Conservation (phyloP, 1,140 invertebrate genomes). For the Bombus sibiricus region DNA sequence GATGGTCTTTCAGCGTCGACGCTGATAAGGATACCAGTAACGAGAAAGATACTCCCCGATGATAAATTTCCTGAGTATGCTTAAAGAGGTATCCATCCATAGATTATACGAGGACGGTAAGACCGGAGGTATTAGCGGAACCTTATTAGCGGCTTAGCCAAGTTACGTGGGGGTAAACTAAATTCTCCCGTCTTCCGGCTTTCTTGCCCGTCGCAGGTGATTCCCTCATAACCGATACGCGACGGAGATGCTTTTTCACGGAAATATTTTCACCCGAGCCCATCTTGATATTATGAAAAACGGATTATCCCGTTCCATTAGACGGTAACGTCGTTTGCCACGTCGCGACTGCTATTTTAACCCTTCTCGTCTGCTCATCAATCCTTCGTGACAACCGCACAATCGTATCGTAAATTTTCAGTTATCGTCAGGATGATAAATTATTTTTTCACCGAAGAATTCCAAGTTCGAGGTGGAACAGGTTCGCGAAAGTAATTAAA, state of each 20-base stretch:
- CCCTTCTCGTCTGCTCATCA: background rate
- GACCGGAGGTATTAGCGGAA: conserved; percentile 61
- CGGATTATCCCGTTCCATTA: conserved; percentile 61
- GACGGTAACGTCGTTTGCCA: conserved; percentile 25
- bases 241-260: conserved; percentile 37
- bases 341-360: conserved; percentile 37
- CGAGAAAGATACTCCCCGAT: conserved; percentile 43
- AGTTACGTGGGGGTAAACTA: conserved; percentile 62
- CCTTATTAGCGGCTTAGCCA: conserved; percentile 67
- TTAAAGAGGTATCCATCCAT: conserved; percentile 43
- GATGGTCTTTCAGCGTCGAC: conserved; percentile 11
- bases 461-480: background rate
- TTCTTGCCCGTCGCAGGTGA: conserved; percentile 45
- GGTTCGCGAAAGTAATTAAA: background rate
- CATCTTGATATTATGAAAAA: conserved; percentile 48
- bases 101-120: conserved; percentile 52
- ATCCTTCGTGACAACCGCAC: background rate
- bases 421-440: background rate
- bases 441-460: background rate
- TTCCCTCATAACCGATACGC: conserved; percentile 49
- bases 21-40: conserved; percentile 42
- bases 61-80: conserved; percentile 40
- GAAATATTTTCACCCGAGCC: conserved; percentile 52
- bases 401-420: background rate
- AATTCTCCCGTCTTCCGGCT: conserved; percentile 53